phyloP scores from a whole-genome alignment of 2,888 invertebrate species.

The Deroplatys truncata region DNA sequence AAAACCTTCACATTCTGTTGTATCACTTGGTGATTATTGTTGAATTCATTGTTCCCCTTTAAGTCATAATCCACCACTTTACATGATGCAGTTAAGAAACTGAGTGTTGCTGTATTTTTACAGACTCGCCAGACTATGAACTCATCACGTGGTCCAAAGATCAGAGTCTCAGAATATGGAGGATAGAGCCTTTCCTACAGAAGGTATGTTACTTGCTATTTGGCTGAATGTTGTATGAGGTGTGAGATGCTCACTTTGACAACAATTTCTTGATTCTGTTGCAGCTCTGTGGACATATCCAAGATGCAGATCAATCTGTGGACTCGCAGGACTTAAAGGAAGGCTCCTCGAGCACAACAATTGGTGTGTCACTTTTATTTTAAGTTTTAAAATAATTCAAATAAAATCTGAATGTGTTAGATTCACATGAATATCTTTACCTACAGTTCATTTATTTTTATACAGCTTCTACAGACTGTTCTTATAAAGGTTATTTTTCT shows the following conservation, averaged over 20 bases:
- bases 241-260: too few species aligned
- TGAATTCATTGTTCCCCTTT: too few species aligned
- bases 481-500: too few species aligned
- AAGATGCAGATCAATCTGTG: constrained; percentile 48
- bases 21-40: too few species aligned
- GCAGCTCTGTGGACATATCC: constrained; percentile 66
- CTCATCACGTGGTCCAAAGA: constrained; percentile 94
- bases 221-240: too few species aligned
- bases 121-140: constrained; percentile 67
- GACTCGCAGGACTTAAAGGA: constrained; percentile 20
- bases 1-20: too few species aligned
- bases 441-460: too few species aligned
- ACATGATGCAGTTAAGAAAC: not conserved
- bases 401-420: too few species aligned
- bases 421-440: too few species aligned
- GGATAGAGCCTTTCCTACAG: constrained; percentile 78
- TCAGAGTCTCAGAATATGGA: constrained; percentile 87
- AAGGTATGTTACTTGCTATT: constrained; percentile 48
- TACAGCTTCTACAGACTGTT: too few species aligned
- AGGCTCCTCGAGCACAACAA: not conserved
- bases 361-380: not conserved
- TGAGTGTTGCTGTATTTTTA: constrained; percentile 38
- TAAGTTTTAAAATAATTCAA: too few species aligned
- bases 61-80: not conserved
- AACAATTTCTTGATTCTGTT: constrained; percentile 28